Percentiles rank a stretch among this genome's conserved stretches.
These are phyloP conservation scores for Drosophila emarginata DNA, from an alignment of 2,888 invertebrate species.

Conservation along the genomic window DNA sequence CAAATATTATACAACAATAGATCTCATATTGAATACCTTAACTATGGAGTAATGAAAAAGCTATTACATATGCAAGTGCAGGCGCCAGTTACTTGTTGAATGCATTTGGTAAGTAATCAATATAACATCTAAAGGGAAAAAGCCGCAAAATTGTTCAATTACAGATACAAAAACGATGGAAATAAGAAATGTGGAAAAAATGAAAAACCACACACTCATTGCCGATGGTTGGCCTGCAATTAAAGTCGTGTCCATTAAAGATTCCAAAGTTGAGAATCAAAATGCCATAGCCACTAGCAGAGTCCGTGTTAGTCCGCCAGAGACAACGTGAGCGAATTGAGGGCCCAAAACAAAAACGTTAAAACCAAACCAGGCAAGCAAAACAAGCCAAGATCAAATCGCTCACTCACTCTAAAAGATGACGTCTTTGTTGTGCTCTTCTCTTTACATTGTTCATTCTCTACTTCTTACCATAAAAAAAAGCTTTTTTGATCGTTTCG, in stretches of 20 bases:
- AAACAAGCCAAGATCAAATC: slow-evolving; percentile 65
- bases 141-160: slow-evolving; percentile 73
- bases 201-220: slow-evolving; percentile 66
- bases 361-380: slow-evolving; percentile 53
- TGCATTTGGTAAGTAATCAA: slow-evolving; percentile 58
- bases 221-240: slow-evolving; percentile 52
- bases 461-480: background rate
- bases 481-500: slow-evolving; percentile 1
- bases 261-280: slow-evolving; percentile 22
- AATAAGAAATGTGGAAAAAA: background rate
- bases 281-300: slow-evolving; percentile 10
- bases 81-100: slow-evolving; percentile 8
- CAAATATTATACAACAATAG: no score
- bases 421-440: slow-evolving; percentile 48
- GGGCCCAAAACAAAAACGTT: slow-evolving; percentile 63
- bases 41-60: background rate
- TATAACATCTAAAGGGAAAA: slow-evolving; percentile 63
- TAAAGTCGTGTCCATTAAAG: slow-evolving; percentile 60
- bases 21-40: no score
- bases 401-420: slow-evolving; percentile 42
- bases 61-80: background rate
- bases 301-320: no score
- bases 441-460: background rate
- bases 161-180: slow-evolving; percentile 18
- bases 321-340: slow-evolving; percentile 46